These are phyloP conservation scores for Pediacus dermestoides DNA, from an alignment of 2,888 invertebrate species.

Conservation along the genomic window DNA sequence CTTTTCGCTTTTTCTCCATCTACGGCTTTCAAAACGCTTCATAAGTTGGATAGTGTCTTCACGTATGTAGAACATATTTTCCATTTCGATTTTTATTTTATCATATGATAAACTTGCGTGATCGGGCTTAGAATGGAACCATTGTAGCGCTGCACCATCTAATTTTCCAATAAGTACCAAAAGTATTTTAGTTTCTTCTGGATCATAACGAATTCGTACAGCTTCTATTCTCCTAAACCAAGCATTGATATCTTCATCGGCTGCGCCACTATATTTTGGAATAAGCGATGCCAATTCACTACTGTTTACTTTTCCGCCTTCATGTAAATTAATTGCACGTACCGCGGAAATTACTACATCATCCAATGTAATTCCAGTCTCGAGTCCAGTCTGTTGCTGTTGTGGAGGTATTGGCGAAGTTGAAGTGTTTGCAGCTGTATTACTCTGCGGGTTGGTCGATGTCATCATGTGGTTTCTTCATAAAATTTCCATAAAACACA, in stretches of 20 bases:
- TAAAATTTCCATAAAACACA: too few species aligned
- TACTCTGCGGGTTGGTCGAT: too few species aligned
- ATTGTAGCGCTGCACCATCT: neutral
- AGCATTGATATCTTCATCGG: neutral
- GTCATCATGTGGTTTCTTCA: too few species aligned
- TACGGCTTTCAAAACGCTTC: slow-evolving; percentile 7
- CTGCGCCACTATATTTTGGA: neutral
- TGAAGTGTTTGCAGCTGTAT: too few species aligned
- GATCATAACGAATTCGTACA: neutral
- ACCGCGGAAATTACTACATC: too few species aligned
- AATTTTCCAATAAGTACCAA: neutral
- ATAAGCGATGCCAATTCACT: neutral
- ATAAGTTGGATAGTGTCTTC: slow-evolving; percentile 4
- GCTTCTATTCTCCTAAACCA: neutral
- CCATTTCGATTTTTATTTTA: neutral
- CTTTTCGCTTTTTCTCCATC: slow-evolving; percentile 10
- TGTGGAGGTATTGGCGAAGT: too few species aligned
- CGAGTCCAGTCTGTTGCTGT: too few species aligned
- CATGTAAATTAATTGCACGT: too few species aligned
- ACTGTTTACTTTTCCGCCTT: too few species aligned
- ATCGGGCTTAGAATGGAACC: neutral
- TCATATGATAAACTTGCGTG: neutral
- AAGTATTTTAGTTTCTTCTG: neutral
- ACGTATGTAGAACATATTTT: slow-evolving; percentile 8
- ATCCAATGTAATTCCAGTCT: too few species aligned